Percentiles rank a stretch among this genome's conserved stretches.
Evolutionary conservation across 2,888 invertebrate genomes (phyloP).

Genomic region (Saturnia pavonia): DNA sequence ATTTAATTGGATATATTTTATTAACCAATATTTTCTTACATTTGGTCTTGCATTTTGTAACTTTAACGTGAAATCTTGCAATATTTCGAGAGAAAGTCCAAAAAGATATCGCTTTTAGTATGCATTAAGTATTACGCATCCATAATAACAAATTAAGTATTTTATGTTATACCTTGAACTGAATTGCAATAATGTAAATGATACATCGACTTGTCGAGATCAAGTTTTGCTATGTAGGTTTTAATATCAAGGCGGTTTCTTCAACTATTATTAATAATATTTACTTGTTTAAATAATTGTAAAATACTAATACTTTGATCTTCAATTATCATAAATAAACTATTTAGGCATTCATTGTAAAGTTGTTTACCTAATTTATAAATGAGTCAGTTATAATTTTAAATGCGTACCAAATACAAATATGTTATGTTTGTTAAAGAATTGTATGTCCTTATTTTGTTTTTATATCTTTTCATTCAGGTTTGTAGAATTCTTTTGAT

Average conservation of each 20-base stretch:
- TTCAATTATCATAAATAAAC: constrained; percentile 3
- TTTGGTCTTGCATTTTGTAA: background rate
- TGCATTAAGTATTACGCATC: constrained; percentile 16
- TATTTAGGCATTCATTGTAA: background rate
- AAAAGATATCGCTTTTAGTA: constrained; percentile 4
- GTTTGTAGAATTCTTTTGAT: background rate
- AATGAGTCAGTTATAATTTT: background rate
- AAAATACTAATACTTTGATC: constrained; percentile 1
- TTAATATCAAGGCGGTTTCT: constrained; percentile 45
- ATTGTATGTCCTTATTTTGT: background rate
- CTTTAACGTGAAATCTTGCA: background rate
- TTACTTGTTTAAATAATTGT: constrained; percentile 13
- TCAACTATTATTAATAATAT: constrained; percentile 34
- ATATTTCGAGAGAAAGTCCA: constrained; percentile 13
- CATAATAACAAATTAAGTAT: constrained; percentile 18
- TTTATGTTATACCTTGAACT: constrained; percentile 56
- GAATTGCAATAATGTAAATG: constrained; percentile 51
- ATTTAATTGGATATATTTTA: constrained; percentile 7
- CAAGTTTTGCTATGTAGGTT: constrained; percentile 57
- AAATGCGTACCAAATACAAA: no score
- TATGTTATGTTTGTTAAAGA: background rate
- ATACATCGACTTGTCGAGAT: constrained; percentile 37
- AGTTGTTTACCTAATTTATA: constrained; percentile 5
- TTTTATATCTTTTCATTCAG: background rate
- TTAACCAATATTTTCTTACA: background rate